Evolutionary conservation across 2,888 invertebrate species (phyloP).

Genomic region (Eupithecia vulgata): DNA sequence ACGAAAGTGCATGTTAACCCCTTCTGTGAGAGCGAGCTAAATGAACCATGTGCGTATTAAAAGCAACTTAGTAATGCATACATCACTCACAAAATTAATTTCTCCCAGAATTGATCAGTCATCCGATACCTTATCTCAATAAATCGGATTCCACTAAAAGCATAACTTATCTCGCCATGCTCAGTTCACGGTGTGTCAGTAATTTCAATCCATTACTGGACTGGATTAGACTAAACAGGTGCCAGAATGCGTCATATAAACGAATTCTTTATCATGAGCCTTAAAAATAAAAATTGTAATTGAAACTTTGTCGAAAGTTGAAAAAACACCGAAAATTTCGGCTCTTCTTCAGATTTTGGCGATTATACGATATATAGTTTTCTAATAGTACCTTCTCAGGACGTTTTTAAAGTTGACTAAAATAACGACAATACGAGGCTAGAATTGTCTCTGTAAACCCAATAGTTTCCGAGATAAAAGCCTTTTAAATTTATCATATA

Average conservation of each 20-base stretch:
- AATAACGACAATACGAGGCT: too few species aligned
- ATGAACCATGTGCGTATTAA: not conserved
- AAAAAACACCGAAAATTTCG: too few species aligned
- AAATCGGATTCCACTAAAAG: constrained; percentile 39
- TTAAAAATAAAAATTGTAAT: too few species aligned
- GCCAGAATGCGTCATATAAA: not conserved
- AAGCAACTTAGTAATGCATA: constrained; percentile 12
- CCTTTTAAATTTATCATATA: too few species aligned
- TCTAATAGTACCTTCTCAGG: too few species aligned
- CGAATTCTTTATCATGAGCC: too few species aligned
- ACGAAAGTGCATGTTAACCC: not conserved
- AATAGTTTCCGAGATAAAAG: too few species aligned
- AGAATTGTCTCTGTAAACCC: too few species aligned
- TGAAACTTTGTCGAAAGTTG: too few species aligned
- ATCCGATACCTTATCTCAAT: constrained; percentile 26
- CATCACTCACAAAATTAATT: constrained; percentile 22
- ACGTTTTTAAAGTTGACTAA: too few species aligned
- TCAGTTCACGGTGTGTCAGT: not conserved
- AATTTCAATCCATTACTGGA: not conserved
- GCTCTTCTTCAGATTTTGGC: too few species aligned
- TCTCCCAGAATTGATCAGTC: constrained; percentile 24
- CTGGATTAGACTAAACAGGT: not conserved
- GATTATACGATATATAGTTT: too few species aligned
- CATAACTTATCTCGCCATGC: constrained; percentile 33
- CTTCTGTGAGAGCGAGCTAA: not conserved